Percentiles rank a stretch among this genome's conserved stretches.
These are phyloP conservation scores for Platorchestia sp. DNA, from an alignment of 1,140 invertebrate genomes.

Conservation along the genomic window DNA sequence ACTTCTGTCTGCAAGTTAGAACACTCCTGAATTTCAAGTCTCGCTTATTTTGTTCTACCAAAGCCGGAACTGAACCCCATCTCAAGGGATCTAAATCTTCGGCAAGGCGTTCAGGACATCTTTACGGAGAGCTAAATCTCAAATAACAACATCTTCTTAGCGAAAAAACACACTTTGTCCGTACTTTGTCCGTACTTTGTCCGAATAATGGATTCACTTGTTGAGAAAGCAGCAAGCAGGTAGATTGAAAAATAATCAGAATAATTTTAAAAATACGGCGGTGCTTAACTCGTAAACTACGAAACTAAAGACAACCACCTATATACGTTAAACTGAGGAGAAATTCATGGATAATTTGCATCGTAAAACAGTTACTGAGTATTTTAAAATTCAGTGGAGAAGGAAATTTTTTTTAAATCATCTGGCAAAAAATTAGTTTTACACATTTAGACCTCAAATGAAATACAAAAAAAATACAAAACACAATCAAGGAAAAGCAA, in stretches of 20 bases:
- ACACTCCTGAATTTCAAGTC: background rate
- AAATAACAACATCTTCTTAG: background rate
- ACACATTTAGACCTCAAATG: too few relatives aligned
- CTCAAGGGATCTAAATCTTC: background rate
- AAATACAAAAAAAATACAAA: background rate
- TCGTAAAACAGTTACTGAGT: background rate
- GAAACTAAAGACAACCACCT: background rate
- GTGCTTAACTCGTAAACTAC: background rate
- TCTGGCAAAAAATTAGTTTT: too few relatives aligned
- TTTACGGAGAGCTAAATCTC: background rate
- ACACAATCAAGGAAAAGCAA: background rate
- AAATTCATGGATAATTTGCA: background rate
- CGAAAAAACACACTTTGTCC: background rate
- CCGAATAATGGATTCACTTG: background rate
- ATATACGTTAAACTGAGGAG: background rate
- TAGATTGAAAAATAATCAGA: background rate
- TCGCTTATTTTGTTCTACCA: background rate
- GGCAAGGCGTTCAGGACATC: background rate
- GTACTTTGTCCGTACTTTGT: too few relatives aligned
- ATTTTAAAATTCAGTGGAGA: too few relatives aligned
- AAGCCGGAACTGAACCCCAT: background rate
- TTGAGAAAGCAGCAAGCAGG: background rate
- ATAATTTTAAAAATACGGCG: background rate
- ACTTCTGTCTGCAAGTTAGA: too few relatives aligned
- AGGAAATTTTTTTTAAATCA: too few relatives aligned